Base-by-base conservation (phyloP, 2,113 vertebrate genomes). In the Sterrhoptilus dennistouni region DNA sequence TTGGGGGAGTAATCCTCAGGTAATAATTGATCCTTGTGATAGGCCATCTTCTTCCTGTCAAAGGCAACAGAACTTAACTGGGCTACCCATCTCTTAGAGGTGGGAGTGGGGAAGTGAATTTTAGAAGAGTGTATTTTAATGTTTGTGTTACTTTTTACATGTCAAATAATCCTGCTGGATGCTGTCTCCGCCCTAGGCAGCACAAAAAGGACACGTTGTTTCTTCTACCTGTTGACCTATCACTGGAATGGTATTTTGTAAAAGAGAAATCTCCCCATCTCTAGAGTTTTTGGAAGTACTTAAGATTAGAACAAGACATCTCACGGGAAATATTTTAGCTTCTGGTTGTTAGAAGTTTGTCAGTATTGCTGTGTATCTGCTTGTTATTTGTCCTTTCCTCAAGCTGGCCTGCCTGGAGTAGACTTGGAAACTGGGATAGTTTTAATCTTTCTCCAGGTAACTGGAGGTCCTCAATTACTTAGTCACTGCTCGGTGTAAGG, bases 401-500 rank as follows among this genome's bases (percentile, higher is more conserved):
- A 8, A 8, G 70, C 44, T 0, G 0, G 28, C 10, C 18, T 65
- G 29, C 25, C 0, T 5, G 3, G 23, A 16, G 25, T 2, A 25
- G 36, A 44, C 33, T 24, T 1, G 13, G n/a, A 42, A 50, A 27
- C 54, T 14, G 49, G 8, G 12, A 8, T 76, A 8, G 35, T 47
- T 77, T 60, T 21, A 35, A 7, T 15, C 35, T 49, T 44, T 31
- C 40, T 77, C 40, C 9, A 40, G 59, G 59, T 53, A 61, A 56
- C 44, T 0, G 0, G 12, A 87, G 44, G 54, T 47, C 11, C 33
- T 25, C 3, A 16, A 14, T 74, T 16, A 74, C 60, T 83, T 83
- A 83, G 61, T 87, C 52, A 18, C 2, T 21, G 22, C 16, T 28
- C 3, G 14, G 52, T 31, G 36, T 35, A 82, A 63, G 31, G 10